Conservation (phyloP, 2,888 invertebrate genomes). For the Drosophila formosana region DNA sequence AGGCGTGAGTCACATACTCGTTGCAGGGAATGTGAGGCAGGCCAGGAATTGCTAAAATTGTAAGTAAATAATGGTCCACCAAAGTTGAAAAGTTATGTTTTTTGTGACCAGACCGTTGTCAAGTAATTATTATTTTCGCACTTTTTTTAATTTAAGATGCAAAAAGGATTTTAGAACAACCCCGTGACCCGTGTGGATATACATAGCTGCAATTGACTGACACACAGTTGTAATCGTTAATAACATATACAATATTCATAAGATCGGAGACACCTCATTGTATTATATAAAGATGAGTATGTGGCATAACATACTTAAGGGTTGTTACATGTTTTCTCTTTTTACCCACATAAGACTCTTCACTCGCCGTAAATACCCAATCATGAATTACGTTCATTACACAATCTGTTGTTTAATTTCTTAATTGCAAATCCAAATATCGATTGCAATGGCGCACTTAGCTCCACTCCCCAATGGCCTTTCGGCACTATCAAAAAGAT, state of each 20-base stretch:
- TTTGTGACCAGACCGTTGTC: too few species aligned
- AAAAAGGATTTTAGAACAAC: too few species aligned
- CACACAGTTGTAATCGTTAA: too few species aligned
- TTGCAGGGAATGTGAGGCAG: background rate
- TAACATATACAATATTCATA: too few species aligned
- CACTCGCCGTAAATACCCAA: conserved; percentile 30
- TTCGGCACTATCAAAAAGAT: conserved; percentile 23
- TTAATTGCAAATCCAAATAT: conserved; percentile 34
- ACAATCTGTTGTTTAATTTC: conserved; percentile 29
- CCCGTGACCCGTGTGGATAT: too few species aligned
- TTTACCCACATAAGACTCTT: conserved; percentile 19
- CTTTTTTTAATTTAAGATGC: too few species aligned
- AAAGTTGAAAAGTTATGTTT: too few species aligned
- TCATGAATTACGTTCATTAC: conserved; percentile 16
- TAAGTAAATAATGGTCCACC: too few species aligned
- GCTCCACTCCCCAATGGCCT: conserved; percentile 13
- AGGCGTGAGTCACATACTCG: conserved; percentile 22
- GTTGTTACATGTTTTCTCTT: background rate
- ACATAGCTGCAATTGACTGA: too few species aligned
- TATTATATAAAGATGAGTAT: background rate
- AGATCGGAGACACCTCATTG: too few species aligned
- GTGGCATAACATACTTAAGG: background rate
- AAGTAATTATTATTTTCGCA: too few species aligned
- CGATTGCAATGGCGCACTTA: conserved; percentile 21
- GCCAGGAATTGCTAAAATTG: too few species aligned